Conservation (phyloP, 2,888 invertebrate species). For the Erannis defoliaria region DNA sequence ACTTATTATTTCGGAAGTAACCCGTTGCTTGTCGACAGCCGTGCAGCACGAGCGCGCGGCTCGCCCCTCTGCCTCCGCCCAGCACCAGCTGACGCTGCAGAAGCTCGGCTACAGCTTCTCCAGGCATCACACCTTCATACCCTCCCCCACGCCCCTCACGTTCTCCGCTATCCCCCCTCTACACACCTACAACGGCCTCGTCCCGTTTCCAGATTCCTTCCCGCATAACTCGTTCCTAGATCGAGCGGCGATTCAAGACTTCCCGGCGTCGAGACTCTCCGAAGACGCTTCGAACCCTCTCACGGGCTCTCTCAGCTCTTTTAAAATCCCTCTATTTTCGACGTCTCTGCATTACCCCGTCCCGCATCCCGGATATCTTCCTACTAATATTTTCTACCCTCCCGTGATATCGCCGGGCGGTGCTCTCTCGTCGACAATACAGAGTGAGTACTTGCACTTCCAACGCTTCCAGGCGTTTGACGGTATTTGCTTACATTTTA, state of each 20-base stretch:
- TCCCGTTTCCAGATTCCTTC: constrained; percentile 54
- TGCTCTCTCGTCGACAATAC: constrained; percentile 57
- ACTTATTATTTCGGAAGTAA: too few species aligned
- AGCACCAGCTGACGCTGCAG: constrained; percentile 77
- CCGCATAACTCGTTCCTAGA: constrained; percentile 64
- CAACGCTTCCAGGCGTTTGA: constrained; percentile 7
- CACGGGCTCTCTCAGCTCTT: constrained; percentile 56
- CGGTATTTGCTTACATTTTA: constrained; percentile 5
- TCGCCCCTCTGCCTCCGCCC: constrained; percentile 76
- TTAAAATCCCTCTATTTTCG: constrained; percentile 75
- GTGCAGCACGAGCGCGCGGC: constrained; percentile 97
- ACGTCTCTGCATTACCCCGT: constrained; percentile 71
- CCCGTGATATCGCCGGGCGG: constrained; percentile 67
- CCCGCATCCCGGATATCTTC: constrained; percentile 74
- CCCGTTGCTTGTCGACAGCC: constrained; percentile 83
- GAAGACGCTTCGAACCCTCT: constrained; percentile 56
- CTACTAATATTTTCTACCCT: constrained; percentile 77
- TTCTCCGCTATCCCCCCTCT: constrained; percentile 66
- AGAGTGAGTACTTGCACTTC: constrained; percentile 59
- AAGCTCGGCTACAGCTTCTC: constrained; percentile 80
- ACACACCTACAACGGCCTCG: constrained; percentile 58
- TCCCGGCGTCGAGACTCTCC: constrained; percentile 59
- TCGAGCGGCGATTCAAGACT: constrained; percentile 65
- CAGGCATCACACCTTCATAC: constrained; percentile 62
- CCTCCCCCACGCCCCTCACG: constrained; percentile 58